Conservation (phyloP, 2,888 invertebrate genomes). For the Xanthorhoe designata region DNA sequence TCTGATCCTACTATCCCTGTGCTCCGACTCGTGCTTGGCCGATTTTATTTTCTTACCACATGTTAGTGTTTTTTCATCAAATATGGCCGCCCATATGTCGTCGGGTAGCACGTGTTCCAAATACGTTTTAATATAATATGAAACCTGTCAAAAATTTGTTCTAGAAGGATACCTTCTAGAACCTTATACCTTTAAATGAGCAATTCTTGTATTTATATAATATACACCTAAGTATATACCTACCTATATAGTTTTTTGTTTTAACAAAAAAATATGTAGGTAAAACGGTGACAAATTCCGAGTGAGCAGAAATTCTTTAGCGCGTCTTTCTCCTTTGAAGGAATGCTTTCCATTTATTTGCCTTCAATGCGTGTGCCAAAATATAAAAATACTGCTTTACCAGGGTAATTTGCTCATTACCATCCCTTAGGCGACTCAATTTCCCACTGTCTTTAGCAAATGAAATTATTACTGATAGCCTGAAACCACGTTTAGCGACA, state of each 20-base stretch:
- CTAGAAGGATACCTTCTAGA: background rate
- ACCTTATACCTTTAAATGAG: too few species aligned
- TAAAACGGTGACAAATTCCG: too few species aligned
- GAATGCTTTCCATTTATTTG: too few species aligned
- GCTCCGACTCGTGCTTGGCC: constrained; percentile 21
- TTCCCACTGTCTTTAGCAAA: constrained; percentile 12
- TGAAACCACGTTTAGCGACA: constrained; percentile 7
- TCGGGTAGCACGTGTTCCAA: constrained; percentile 67
- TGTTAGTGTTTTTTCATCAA: constrained; percentile 74
- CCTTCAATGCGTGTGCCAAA: background rate
- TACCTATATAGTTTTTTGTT: too few species aligned
- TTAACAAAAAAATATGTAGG: too few species aligned
- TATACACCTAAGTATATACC: too few species aligned
- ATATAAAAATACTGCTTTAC: background rate
- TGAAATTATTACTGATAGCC: constrained; percentile 18
- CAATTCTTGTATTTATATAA: too few species aligned
- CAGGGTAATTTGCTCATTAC: constrained; percentile 14
- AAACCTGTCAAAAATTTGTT: constrained; percentile 13
- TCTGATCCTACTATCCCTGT: background rate
- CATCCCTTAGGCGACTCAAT: constrained; percentile 7
- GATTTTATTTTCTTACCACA: constrained; percentile 66
- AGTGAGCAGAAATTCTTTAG: too few species aligned
- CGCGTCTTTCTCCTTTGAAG: too few species aligned
- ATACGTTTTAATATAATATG: constrained; percentile 28
- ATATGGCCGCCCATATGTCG: constrained; percentile 72